Evolutionary conservation across 2,888 invertebrate species (phyloP).

Genomic region (Taphrorychus bicolor): DNA sequence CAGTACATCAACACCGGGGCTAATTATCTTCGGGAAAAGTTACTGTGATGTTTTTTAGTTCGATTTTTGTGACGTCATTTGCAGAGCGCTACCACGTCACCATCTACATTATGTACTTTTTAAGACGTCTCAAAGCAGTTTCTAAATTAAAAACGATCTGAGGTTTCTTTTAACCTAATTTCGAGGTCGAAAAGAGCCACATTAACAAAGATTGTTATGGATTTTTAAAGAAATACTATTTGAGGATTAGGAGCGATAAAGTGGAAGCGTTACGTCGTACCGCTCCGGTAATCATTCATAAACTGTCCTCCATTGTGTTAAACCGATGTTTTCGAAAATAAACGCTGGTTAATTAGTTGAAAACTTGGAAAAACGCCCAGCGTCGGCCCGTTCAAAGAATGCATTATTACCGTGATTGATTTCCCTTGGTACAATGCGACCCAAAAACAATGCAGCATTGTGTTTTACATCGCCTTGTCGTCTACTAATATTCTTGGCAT

Average conservation of each 20-base stretch:
- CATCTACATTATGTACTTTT: no score
- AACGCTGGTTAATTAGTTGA: constrained; percentile 44
- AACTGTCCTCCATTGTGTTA: constrained; percentile 43
- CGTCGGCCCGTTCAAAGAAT: constrained; percentile 35
- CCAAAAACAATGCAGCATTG: constrained; percentile 4
- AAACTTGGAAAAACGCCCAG: constrained; percentile 47
- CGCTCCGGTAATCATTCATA: constrained; percentile 31
- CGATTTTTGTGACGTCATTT: neutral
- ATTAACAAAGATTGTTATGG: no score
- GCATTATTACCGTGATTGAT: constrained; percentile 32
- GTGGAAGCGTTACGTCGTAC: neutral
- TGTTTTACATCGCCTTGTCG: neutral
- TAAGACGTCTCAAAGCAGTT: neutral
- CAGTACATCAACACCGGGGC: neutral
- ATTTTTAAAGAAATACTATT: no score
- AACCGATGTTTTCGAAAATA: constrained; percentile 44
- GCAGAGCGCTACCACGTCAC: neutral
- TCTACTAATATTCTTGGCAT: neutral
- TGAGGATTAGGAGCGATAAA: neutral
- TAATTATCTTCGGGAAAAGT: neutral
- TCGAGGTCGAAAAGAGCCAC: no score
- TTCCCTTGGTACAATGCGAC: constrained; percentile 10
- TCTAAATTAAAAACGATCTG: no score
- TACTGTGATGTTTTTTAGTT: neutral
- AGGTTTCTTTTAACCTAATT: no score